Evolutionary conservation across 2,113 vertebrate species (phyloP), one percentile per base, ranked within the genome.

Genomic region (Collichthys lucidus): DNA sequence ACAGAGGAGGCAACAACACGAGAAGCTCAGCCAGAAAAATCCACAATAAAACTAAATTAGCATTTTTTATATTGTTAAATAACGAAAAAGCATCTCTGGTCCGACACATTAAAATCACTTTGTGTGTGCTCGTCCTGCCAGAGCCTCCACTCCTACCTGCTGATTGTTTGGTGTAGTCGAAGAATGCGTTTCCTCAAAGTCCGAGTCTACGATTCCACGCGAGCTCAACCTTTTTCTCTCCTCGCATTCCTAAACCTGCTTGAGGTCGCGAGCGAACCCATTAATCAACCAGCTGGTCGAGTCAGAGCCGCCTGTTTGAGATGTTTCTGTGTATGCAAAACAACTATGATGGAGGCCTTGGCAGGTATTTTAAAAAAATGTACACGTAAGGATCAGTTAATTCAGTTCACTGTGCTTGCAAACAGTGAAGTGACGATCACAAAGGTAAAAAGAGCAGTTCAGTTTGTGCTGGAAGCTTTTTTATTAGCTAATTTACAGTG

Each of bases 211-310:
- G 0, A 60, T 82, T 68, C 63, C 59, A 49, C 1, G 59, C 3
- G 20, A 84, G 57, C 8, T 35, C 35, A 35, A 55, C 42, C 2
- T 22, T 35, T 56, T 70, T 64, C 31, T 59, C 78, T 57, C 26
- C 26, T 65, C 26, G 42, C 67, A 80, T 87, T 85, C 79, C 59
- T 72, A n/a, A 71, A 78, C 29, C 55, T 59, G 65, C 64, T 57
- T 55, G 44, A 63, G 16, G 42, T 74, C 26, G 14, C 15, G 50
- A 61, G 20, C 49, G n/a, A 40, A 64, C 5, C 53, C 59, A 49
- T 65, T 68, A 35, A 74, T 73, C n/a, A 72, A 50, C 50, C 74
- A 73, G 70, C 62, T 26, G 62, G 7, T 65, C 16, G 31, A 5
- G n/a, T 8, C 24, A 35, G 35, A 80, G 42, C 49, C 4, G 12